These are phyloP conservation scores for Ephialtes manifestator DNA, from an alignment of 2,888 invertebrate genomes.

Conservation along the genomic window DNA sequence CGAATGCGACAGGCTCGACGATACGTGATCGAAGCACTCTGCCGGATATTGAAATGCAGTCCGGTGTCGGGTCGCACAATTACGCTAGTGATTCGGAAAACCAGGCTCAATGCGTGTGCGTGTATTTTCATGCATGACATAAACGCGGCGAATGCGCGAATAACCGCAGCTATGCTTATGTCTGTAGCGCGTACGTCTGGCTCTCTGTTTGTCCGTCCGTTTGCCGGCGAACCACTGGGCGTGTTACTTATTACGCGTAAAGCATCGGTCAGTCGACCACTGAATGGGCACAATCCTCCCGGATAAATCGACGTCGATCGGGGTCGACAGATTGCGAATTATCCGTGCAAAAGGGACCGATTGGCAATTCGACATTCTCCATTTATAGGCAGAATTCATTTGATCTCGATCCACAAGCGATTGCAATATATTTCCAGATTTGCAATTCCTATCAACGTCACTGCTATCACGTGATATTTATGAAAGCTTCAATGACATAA, in stretches of 20 bases:
- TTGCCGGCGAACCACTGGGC: constrained; percentile 32
- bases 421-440: background rate
- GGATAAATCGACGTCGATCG: constrained; percentile 58
- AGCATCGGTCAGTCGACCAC: constrained; percentile 59
- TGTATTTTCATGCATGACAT: constrained; percentile 22
- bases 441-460: constrained; percentile 6
- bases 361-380: constrained; percentile 49
- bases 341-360: constrained; percentile 45
- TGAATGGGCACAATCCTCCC: constrained; percentile 50
- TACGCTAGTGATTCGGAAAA: constrained; percentile 57
- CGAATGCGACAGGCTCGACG: constrained; percentile 46
- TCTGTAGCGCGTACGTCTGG: background rate
- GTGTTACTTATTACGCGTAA: constrained; percentile 64
- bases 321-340: constrained; percentile 47
- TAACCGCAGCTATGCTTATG: constrained; percentile 7
- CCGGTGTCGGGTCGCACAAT: constrained; percentile 44
- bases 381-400: constrained; percentile 18
- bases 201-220: constrained; percentile 23
- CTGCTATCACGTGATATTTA: background rate
- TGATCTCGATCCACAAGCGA: background rate
- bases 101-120: constrained; percentile 17
- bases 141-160: background rate
- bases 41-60: constrained; percentile 74
- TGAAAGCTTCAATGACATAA: background rate
- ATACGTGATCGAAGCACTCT: constrained; percentile 70